Evolutionary conservation across 92 coral and sea anemone species (phyloP).

Genomic region (Zoanthus sansibaricus): DNA sequence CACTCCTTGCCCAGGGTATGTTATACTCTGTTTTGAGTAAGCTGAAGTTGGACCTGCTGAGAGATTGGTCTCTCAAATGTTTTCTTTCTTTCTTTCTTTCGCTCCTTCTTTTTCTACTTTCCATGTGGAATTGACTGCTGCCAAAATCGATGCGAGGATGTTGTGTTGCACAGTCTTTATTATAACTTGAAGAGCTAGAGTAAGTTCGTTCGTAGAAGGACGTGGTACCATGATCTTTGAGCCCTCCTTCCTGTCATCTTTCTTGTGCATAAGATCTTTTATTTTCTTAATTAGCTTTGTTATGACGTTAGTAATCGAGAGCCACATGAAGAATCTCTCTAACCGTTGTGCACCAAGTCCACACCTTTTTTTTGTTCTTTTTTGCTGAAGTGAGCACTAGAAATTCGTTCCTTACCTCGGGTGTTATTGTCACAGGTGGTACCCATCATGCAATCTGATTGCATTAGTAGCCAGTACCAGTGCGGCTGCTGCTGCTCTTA

Average conservation of each 20-base stretch:
- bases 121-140: background rate
- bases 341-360: background rate
- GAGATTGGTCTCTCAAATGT: background rate
- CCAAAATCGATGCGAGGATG: background rate
- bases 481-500: background rate
- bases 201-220: background rate
- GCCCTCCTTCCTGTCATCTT: background rate
- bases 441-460: slow-evolving; percentile 35
- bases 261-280: background rate
- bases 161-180: background rate
- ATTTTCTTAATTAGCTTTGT: background rate
- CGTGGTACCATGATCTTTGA: background rate
- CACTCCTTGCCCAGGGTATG: background rate
- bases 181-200: background rate
- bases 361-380: no score
- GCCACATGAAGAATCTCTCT: background rate
- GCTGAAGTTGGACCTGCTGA: background rate
- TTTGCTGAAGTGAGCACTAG: no score
- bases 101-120: background rate
- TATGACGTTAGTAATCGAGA: background rate
- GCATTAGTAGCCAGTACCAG: background rate
- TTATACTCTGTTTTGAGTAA: background rate
- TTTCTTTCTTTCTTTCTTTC: background rate
- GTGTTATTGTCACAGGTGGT: background rate
- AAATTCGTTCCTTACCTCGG: background rate